These are phyloP conservation scores for Hydrocynus forskahlii DNA, from an alignment of 2,797 vertebrate species.

Conservation along the genomic window DNA sequence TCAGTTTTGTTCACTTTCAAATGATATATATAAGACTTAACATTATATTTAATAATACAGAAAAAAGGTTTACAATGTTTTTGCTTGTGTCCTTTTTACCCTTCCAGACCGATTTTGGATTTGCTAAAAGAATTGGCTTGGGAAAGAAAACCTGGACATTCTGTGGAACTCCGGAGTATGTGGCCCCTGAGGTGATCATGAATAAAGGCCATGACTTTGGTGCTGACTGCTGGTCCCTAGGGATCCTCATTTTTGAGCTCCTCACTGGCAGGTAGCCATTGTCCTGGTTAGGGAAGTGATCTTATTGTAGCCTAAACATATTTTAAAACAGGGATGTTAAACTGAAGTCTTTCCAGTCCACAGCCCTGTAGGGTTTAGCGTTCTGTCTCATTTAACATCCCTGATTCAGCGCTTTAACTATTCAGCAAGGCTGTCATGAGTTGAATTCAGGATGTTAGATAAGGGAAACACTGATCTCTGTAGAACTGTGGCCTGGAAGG, in stretches of 20 bases:
- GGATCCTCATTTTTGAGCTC: slow-evolving; percentile 83
- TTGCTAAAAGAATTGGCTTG: slow-evolving; percentile 77
- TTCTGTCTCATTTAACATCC: neutral
- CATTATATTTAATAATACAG: neutral
- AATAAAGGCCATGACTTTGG: slow-evolving; percentile 85
- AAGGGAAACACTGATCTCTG: neutral
- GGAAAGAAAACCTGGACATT: slow-evolving; percentile 85
- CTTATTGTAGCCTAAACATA: neutral
- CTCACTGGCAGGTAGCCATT: slow-evolving; percentile 79
- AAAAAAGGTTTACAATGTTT: neutral
- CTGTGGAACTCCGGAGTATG: slow-evolving; percentile 84
- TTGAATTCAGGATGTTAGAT: neutral
- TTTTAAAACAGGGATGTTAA: neutral
- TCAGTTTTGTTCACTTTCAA: neutral
- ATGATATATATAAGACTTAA: neutral
- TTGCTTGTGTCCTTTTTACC: neutral
- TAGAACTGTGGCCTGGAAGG: neutral
- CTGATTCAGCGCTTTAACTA: neutral
- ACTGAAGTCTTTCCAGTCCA: neutral
- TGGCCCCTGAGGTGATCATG: slow-evolving; percentile 83
- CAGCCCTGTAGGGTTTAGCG: neutral
- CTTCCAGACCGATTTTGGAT: slow-evolving; percentile 78
- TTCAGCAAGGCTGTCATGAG: neutral
- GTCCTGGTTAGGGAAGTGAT: too few relatives aligned
- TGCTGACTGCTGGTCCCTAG: slow-evolving; percentile 83